phyloP scores from a whole-genome alignment of 2,113 vertebrate species.

The Scomber japonicus region DNA sequence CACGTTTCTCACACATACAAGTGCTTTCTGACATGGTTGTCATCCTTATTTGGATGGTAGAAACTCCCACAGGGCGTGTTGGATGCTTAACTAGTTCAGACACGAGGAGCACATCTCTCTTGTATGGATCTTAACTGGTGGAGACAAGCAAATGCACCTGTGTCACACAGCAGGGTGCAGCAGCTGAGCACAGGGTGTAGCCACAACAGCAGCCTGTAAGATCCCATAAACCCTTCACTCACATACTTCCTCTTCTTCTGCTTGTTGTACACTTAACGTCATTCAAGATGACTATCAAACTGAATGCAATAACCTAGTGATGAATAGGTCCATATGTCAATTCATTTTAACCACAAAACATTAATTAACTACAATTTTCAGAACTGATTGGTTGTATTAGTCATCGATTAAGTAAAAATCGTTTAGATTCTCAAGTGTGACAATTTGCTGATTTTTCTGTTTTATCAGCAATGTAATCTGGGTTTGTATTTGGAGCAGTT shows the following conservation, averaged over 20 bases:
- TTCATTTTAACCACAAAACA: background rate
- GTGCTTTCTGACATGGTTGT: slow-evolving; percentile 56
- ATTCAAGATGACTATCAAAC: background rate
- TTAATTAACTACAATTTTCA: no score
- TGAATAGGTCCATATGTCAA: background rate
- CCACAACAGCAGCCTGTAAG: slow-evolving; percentile 13
- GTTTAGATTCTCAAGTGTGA: no score
- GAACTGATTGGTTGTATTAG: no score
- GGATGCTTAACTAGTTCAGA: slow-evolving; percentile 67
- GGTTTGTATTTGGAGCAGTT: no score
- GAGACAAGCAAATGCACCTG: slow-evolving; percentile 68
- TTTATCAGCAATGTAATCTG: no score
- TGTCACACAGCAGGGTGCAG: slow-evolving; percentile 62
- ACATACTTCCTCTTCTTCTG: background rate
- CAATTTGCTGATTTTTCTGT: no score
- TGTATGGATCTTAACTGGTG: slow-evolving; percentile 62
- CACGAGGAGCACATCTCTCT: slow-evolving; percentile 61
- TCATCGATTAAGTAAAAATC: no score
- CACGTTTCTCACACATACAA: slow-evolving; percentile 20
- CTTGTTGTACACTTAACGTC: background rate
- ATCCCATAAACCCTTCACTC: slow-evolving; percentile 9
- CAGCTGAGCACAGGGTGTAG: slow-evolving; percentile 60
- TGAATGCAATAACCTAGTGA: slow-evolving; percentile 5
- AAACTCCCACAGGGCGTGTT: slow-evolving; percentile 65
- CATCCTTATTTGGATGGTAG: slow-evolving; percentile 62